Percentiles rank a stretch among this genome's conserved stretches.
These are phyloP conservation scores for Apamea anceps DNA, from an alignment of 2,888 invertebrate species.

Conservation along the genomic window DNA sequence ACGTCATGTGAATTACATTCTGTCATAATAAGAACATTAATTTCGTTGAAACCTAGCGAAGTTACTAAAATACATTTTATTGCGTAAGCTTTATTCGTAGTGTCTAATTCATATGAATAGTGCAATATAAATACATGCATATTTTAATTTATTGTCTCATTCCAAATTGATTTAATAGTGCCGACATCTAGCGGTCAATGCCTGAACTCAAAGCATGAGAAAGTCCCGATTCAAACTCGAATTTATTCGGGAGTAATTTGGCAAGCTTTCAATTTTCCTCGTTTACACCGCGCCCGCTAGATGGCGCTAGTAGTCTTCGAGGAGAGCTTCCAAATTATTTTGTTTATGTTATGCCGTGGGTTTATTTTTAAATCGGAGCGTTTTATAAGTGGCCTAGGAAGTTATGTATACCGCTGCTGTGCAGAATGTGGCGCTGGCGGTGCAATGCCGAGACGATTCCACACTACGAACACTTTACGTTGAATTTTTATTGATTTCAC, in stretches of 20 bases:
- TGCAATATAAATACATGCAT: conserved; percentile 36
- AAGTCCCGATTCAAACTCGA: conserved; percentile 59
- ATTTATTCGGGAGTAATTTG: conserved; percentile 64
- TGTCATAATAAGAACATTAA: conserved; percentile 54
- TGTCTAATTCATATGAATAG: conserved; percentile 46
- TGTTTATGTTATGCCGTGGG: conserved; percentile 81
- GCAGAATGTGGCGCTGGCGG: conserved; percentile 74
- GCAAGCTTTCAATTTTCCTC: conserved; percentile 75
- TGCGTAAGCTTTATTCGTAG: conserved; percentile 49
- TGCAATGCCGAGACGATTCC: conserved; percentile 76
- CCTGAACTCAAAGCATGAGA: conserved; percentile 52
- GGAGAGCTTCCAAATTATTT: conserved; percentile 69
- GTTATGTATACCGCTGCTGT: conserved; percentile 78
- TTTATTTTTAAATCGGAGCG: conserved; percentile 87
- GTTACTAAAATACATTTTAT: conserved; percentile 59
- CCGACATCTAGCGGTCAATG: conserved; percentile 66
- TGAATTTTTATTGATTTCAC: conserved; percentile 71
- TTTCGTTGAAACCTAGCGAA: conserved; percentile 44
- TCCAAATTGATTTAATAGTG: conserved; percentile 29
- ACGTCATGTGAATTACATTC: conserved; percentile 37
- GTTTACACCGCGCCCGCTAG: conserved; percentile 71
- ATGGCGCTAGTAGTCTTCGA: conserved; percentile 75
- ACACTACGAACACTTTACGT: conserved; percentile 68
- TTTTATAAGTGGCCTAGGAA: conserved; percentile 88
- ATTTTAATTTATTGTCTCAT: conserved; percentile 16